phyloP scores from a whole-genome alignment of 1,140 invertebrate species.

The Battus philenor region DNA sequence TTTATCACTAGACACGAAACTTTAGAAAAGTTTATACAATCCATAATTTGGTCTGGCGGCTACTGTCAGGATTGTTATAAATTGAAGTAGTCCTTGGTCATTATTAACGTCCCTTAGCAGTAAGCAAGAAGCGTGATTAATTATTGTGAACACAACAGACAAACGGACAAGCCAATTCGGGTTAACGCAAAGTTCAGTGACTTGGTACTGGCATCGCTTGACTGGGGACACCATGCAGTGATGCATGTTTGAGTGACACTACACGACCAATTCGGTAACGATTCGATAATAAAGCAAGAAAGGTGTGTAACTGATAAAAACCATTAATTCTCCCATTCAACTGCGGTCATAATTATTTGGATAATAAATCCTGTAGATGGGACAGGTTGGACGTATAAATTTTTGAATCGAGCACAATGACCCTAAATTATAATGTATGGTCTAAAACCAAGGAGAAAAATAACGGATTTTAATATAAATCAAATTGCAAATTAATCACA shows the following conservation, averaged over 20 bases:
- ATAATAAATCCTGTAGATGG: too few species aligned
- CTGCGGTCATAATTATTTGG: too few species aligned
- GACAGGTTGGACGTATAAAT: too few species aligned
- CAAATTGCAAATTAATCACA: slow-evolving; percentile 9
- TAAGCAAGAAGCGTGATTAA: slow-evolving; percentile 58
- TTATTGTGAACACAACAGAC: slow-evolving; percentile 52
- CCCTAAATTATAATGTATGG: too few species aligned
- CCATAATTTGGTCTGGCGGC: slow-evolving; percentile 51
- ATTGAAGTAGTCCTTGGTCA: slow-evolving; percentile 58
- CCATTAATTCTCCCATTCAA: too few species aligned
- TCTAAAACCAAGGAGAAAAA: not conserved
- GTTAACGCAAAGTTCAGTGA: slow-evolving; percentile 63
- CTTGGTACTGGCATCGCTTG: slow-evolving; percentile 28
- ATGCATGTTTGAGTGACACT: slow-evolving; percentile 23
- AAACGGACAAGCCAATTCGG: slow-evolving; percentile 59
- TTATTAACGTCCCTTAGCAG: slow-evolving; percentile 53
- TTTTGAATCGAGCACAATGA: too few species aligned
- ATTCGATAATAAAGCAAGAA: too few species aligned
- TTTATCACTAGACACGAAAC: too few species aligned
- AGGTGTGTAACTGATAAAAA: too few species aligned
- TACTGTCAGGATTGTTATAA: slow-evolving; percentile 59
- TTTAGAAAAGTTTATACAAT: slow-evolving; percentile 21
- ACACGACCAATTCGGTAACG: too few species aligned
- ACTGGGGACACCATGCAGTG: slow-evolving; percentile 31
- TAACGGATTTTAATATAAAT: slow-evolving; percentile 3